Conservation (phyloP, 2,888 invertebrate species). For the Xestobium rufovillosum region DNA sequence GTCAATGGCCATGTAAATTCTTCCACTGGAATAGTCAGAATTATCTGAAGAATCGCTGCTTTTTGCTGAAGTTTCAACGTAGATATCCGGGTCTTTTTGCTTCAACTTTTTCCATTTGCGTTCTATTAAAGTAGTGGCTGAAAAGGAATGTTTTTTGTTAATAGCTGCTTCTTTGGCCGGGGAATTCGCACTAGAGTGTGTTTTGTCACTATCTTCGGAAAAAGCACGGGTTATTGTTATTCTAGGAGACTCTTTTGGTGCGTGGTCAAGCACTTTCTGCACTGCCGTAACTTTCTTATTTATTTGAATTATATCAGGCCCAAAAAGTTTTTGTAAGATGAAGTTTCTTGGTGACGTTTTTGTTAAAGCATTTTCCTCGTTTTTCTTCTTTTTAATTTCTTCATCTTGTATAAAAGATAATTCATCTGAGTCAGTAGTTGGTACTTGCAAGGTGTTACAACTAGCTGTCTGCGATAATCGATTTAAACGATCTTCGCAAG, state of each 20-base stretch:
- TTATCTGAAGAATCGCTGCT: constrained; percentile 46
- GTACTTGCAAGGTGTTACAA: constrained; percentile 62
- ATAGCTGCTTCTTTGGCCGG: constrained; percentile 36
- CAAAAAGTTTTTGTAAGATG: constrained; percentile 53
- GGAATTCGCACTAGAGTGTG: constrained; percentile 44
- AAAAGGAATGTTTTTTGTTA: constrained; percentile 39
- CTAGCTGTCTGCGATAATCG: constrained; percentile 56
- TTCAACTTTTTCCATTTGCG: constrained; percentile 38
- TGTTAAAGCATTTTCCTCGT: constrained; percentile 13
- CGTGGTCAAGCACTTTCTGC: constrained; percentile 33
- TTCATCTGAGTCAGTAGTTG: constrained; percentile 44
- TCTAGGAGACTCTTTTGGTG: constrained; percentile 49
- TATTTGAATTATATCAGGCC: constrained; percentile 40
- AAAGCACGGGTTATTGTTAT: constrained; percentile 66
- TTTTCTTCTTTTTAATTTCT: constrained; percentile 28
- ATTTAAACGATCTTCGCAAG: constrained; percentile 40
- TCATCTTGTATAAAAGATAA: constrained; percentile 38
- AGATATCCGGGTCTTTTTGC: constrained; percentile 27
- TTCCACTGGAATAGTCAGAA: constrained; percentile 38
- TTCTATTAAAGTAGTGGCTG: constrained; percentile 40
- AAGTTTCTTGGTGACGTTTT: constrained; percentile 36
- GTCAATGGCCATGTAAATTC: constrained; percentile 41
- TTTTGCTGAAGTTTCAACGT: constrained; percentile 29
- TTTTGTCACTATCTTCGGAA: constrained; percentile 62
- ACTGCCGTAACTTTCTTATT: constrained; percentile 27